These are phyloP conservation scores for Xiphorhynchus elegans DNA, from an alignment of 2,113 vertebrate species.

Conservation along the genomic window DNA sequence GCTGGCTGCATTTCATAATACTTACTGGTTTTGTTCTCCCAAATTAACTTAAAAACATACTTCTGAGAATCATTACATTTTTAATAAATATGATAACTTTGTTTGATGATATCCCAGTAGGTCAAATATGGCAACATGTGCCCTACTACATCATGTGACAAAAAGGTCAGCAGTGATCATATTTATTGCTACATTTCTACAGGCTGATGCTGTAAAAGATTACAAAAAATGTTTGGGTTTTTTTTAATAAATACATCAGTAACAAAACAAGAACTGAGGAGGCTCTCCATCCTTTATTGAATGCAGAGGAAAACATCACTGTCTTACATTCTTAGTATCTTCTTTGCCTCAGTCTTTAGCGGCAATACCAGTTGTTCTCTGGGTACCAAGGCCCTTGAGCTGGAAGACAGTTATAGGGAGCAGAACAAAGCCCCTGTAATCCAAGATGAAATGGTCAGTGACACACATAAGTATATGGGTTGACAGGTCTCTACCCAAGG, in stretches of 20 bases:
- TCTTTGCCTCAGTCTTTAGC: background rate
- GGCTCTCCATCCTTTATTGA: background rate
- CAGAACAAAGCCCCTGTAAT: background rate
- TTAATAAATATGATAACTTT: slow-evolving; percentile 47
- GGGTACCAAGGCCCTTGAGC: fast-evolving
- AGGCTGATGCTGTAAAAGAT: background rate
- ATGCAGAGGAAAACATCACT: background rate
- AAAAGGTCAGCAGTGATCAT: background rate
- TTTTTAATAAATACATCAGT: background rate
- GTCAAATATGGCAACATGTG: background rate
- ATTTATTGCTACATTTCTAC: background rate
- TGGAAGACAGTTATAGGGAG: fast-evolving
- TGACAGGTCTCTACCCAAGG: background rate
- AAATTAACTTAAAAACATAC: slow-evolving; percentile 49
- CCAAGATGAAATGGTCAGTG: background rate
- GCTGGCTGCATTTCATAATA: slow-evolving; percentile 43
- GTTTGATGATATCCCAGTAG: background rate
- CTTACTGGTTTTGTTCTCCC: slow-evolving; percentile 28
- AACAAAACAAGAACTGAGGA: background rate
- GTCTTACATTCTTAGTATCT: fast-evolving
- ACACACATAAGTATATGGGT: too few relatives aligned
- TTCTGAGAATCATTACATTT: slow-evolving; percentile 42
- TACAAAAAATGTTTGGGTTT: background rate
- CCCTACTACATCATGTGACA: background rate
- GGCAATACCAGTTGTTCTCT: background rate